Conservation (phyloP, 92 coral and sea anemone species). For the Porites lobata region DNA sequence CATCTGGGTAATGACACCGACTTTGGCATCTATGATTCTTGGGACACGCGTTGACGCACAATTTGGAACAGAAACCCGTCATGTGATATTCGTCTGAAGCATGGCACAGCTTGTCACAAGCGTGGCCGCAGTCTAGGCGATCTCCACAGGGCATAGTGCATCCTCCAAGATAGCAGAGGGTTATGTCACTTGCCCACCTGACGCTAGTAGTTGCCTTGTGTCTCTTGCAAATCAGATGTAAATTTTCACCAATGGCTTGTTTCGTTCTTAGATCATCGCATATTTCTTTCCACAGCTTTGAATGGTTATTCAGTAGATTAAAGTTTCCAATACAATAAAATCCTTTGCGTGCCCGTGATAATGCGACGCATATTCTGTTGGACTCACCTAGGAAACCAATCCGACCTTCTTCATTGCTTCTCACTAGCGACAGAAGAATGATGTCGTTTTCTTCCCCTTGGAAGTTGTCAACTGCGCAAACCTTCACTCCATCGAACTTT, state of each 20-base stretch:
- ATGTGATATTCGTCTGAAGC: conserved; percentile 53
- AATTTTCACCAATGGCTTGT: conserved; percentile 28
- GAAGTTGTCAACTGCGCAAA: conserved; percentile 78
- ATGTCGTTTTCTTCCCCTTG: conserved; percentile 89
- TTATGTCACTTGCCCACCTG: background rate
- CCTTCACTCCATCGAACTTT: conserved; percentile 62
- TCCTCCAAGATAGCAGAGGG: conserved; percentile 16
- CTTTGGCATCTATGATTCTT: conserved; percentile 49
- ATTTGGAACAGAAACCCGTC: conserved; percentile 33
- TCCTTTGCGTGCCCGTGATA: conserved; percentile 81
- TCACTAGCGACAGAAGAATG: conserved; percentile 74
- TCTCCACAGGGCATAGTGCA: conserved; percentile 31
- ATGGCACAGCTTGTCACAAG: conserved; percentile 32
- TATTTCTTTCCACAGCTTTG: conserved; percentile 71
- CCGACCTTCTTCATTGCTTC: conserved; percentile 59
- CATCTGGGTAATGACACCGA: conserved; percentile 65
- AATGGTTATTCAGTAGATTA: conserved; percentile 53
- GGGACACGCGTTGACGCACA: conserved; percentile 35
- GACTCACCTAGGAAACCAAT: conserved; percentile 80
- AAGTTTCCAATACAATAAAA: conserved; percentile 81
- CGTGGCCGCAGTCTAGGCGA: conserved; percentile 49
- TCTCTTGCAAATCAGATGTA: conserved; percentile 38
- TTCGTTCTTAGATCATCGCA: conserved; percentile 59
- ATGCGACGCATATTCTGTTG: conserved; percentile 87
- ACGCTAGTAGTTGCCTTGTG: background rate